Percentiles rank a stretch among this genome's conserved stretches.
Conservation (phyloP, 1,140 invertebrate species). For the Aphis craccivora region DNA sequence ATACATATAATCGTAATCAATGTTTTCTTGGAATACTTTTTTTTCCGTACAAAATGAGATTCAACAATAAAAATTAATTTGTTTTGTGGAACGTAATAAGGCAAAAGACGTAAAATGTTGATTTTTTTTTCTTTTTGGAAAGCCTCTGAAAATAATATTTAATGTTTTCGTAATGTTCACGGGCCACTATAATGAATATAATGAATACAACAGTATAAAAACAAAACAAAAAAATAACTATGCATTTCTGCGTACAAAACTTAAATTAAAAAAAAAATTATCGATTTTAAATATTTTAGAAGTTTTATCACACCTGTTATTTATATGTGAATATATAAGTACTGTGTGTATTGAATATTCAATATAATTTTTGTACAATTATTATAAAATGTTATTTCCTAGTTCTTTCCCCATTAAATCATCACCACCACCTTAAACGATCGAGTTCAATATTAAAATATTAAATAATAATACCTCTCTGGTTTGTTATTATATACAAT, state of each 20-base stretch:
- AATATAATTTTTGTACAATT: background rate
- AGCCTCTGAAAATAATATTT: background rate
- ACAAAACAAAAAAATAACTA: background rate
- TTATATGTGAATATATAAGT: background rate
- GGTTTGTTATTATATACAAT: background rate
- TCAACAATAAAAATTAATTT: slow-evolving; percentile 36
- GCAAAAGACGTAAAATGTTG: background rate
- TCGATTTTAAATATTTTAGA: background rate
- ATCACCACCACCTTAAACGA: background rate
- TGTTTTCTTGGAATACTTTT: slow-evolving; percentile 21
- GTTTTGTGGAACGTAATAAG: background rate
- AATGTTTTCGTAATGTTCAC: background rate
- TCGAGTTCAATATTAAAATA: background rate
- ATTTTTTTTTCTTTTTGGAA: background rate
- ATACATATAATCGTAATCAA: slow-evolving; percentile 26
- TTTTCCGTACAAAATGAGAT: slow-evolving; percentile 21
- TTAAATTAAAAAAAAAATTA: background rate
- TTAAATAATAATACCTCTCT: background rate
- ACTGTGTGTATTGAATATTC: background rate
- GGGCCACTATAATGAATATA: background rate
- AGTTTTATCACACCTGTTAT: background rate
- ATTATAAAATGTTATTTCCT: background rate
- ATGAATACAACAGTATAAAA: background rate
- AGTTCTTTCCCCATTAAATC: background rate
- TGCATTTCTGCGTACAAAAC: background rate